These are phyloP conservation scores for Colinus virginianus DNA, from an alignment of 2,113 vertebrate species.

Conservation along the genomic window DNA sequence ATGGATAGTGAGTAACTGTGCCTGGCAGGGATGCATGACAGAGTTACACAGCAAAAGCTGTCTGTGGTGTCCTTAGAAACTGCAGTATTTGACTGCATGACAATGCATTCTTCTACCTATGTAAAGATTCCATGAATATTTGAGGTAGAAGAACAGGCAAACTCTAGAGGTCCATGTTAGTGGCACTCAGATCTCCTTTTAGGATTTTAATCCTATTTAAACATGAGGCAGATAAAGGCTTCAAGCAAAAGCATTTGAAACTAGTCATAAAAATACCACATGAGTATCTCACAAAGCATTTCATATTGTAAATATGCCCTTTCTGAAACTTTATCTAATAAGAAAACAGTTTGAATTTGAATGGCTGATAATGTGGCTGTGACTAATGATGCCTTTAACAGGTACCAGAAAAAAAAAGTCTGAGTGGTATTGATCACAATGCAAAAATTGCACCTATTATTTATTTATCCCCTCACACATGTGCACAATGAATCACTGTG, in stretches of 20 bases:
- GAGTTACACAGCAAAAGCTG: not conserved
- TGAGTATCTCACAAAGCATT: not conserved
- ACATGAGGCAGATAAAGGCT: not conserved
- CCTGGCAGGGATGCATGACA: fast-evolving
- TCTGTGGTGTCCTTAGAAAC: not conserved
- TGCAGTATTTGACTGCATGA: not conserved
- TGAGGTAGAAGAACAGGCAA: not conserved
- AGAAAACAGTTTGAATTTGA: not conserved
- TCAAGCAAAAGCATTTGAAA: not conserved
- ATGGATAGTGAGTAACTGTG: fast-evolving
- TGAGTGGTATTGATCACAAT: not conserved
- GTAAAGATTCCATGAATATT: not conserved
- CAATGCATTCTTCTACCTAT: not conserved
- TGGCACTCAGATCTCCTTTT: not conserved
- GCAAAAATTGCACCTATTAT: not conserved
- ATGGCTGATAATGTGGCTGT: not conserved
- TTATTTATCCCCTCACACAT: not conserved
- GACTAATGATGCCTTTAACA: not conserved
- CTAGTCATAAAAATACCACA: not conserved
- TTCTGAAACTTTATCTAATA: not conserved
- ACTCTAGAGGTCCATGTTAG: not conserved
- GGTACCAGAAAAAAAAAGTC: not conserved
- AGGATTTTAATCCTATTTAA: not conserved
- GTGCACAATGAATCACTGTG: not conserved
- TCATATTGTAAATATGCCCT: not conserved